Base-by-base conservation (phyloP, 2,113 vertebrate genomes). In the Madoqua kirkii region DNA sequence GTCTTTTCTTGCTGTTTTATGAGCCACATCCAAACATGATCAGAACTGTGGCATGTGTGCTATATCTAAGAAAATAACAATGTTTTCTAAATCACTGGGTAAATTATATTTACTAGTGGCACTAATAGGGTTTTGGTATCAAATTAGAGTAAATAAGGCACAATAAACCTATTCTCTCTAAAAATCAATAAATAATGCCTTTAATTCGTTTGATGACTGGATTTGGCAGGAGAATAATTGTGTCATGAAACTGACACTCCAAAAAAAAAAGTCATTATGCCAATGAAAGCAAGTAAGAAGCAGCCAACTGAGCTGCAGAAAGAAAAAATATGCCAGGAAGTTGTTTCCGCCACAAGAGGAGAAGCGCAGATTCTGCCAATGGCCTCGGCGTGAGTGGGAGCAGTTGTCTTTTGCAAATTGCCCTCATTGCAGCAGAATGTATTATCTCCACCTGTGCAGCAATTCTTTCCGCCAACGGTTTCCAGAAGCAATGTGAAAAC, bases 171-270 rank as follows among this genome's bases (percentile, higher is more conserved):
- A 89, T 95, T 95, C 31, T 93, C 31, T 79, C 87, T 89, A 78
- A 86, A 97, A 95, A 79, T 89, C 87, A 96, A 94, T 94, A 97
- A 95, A 85, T 93, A 97, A 91, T 87, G 74, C 48, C 79, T 89
- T 94, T 86, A 88, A 93, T 95, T 93, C 10, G 7, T n/a, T 88
- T 88, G 85, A 93, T 95, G 91, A 88, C 90, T 93, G 55, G 71
- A 97, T 93, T 95, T 97, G 93, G 55, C 91, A 97, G 84, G 93
- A 89, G 71, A 93, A 94, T 91, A 94, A 93, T 79, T 43, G 64
- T 87, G 79, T 76, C 60, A 50, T 67, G 85, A 96, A 97, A 97
- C 33, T 52, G 43, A 96, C 59, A 87, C 40, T 48, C 71, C 67
- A 94, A 76, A 74, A 40, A 33, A 76, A 79, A 96, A 90, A 94